Conservation (phyloP, 53 echinoderm and acorn worm genomes). For the Holothuria scabra region DNA sequence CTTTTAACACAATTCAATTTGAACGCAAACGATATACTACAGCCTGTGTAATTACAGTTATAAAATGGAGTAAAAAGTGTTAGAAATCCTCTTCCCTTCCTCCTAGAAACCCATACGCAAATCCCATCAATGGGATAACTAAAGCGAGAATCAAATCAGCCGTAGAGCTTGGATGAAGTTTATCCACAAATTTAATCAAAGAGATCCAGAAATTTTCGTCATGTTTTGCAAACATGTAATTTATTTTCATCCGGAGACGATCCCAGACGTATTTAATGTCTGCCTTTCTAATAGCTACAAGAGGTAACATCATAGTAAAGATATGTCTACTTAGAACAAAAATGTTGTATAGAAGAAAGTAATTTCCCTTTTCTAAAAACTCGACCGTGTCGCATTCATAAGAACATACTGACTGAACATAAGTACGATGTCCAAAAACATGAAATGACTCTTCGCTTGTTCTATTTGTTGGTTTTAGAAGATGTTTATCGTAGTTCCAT, state of each 20-base stretch:
- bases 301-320: background rate
- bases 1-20: no score
- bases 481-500: conserved; percentile 5
- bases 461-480: no score
- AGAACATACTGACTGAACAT: background rate
- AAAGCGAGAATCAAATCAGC: background rate
- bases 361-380: background rate
- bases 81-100: background rate
- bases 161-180: conserved; percentile 2
- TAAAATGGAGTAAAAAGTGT: no score
- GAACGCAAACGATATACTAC: no score
- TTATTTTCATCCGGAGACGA: background rate
- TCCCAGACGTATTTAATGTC: conserved; percentile 16
- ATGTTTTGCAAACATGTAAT: background rate
- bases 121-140: background rate
- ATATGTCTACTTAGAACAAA: conserved; percentile 1
- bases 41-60: no score
- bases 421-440: background rate
- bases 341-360: background rate
- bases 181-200: background rate
- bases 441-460: background rate
- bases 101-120: conserved; percentile 16
- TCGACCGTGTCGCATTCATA: background rate
- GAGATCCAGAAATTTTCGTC: background rate
- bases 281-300: background rate